Evolutionary conservation across 2,113 vertebrate genomes (phyloP).

Genomic region (Xenus cinereus): DNA sequence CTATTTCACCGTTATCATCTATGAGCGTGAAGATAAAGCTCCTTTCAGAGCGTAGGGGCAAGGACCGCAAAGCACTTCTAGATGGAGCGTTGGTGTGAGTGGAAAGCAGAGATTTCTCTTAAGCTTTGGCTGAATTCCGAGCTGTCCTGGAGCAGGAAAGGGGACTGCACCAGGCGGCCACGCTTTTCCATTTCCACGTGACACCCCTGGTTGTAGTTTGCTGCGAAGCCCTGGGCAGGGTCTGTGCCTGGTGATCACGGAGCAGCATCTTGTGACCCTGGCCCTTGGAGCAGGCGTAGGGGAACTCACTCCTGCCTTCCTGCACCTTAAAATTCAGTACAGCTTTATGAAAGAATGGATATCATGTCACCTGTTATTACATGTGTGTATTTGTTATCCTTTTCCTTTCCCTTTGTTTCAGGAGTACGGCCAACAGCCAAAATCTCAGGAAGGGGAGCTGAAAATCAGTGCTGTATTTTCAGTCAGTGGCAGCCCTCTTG

Average conservation of each 20-base stretch:
- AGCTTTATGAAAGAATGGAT: not conserved
- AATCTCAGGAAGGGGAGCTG: conserved; percentile 88
- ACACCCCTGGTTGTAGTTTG: not conserved
- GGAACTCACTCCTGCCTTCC: not conserved
- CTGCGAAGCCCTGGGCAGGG: not conserved
- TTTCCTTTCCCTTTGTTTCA: conserved; percentile 74
- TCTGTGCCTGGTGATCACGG: not conserved
- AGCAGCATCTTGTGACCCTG: not conserved
- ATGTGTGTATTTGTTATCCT: conserved; percentile 57
- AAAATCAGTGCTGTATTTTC: conserved; percentile 96
- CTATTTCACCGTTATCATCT: not conserved
- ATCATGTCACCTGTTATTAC: not conserved
- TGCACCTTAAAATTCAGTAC: not conserved
- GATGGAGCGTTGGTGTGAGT: not conserved
- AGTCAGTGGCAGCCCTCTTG: conserved; percentile 83
- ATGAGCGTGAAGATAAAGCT: not conserved
- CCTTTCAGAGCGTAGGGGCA: not conserved
- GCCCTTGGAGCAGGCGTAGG: not conserved
- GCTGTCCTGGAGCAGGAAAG: not conserved
- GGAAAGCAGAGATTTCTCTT: not conserved
- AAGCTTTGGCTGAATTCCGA: not conserved
- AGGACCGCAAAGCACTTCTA: not conserved
- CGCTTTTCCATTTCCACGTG: not conserved
- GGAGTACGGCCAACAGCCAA: conserved; percentile 83
- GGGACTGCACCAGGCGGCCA: not conserved